Evolutionary conservation across 2,888 invertebrate species (phyloP), one percentile per base, ranked within the genome.

Genomic region (Plusia festucae): DNA sequence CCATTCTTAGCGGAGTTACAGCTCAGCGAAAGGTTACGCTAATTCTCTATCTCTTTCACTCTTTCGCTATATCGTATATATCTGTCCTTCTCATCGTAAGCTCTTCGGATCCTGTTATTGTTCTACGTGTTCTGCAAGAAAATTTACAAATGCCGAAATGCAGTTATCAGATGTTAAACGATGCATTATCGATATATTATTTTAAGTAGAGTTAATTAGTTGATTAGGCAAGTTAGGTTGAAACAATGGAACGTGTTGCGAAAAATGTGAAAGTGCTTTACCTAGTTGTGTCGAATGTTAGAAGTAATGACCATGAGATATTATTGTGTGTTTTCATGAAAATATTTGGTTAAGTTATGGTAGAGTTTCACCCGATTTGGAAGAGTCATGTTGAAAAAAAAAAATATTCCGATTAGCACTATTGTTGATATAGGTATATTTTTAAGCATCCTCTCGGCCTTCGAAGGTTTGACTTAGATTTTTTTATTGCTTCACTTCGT

Each of bases 11-110:
- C 88, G 87, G 87, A 81, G 83, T 83, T 81, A 82, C 87, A 81
- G 81, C 86, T 85, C 80, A 90, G 94, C 91, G 94, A 94, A 94
- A 94, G 94, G 94, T 91, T 91, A 88, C 84, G 82, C 82, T 85
- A 80, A 78, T 85, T 78, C 74, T 65, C 84, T 73, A 63, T 91
- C 94, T 86, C 88, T 61, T 77, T 92, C 85, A 46, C 83, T 70
- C 88, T 68, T 58, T 46, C 20, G 54, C 62, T 68, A 65, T 61
- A 65, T 52, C 70, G 88, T 93, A 86, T 93, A 86, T 73, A 57
- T 57, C 76, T 71, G 68, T 84, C 87, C 85, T 85, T 65, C 65
- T 89, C 85, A 27, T 71, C 70, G 80, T 46, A 62, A 81, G 60
- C 62, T 73, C 84, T 86, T 85, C 71, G 86, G 83, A 93, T 93